Evolutionary conservation across 1,140 invertebrate genomes (phyloP), one percentile per base, ranked within the genome.

Genomic region (Nymphalis io): DNA sequence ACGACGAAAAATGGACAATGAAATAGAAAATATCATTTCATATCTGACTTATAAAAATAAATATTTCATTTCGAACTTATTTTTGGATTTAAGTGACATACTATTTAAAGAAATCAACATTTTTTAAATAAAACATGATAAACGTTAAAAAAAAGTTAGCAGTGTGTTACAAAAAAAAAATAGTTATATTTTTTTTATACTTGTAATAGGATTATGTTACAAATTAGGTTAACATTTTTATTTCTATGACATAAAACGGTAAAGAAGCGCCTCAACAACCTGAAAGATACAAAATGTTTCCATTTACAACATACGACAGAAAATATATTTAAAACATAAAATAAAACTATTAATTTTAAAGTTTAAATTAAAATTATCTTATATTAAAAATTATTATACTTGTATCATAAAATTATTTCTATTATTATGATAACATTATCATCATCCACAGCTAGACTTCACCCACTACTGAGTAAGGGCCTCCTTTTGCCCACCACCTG

Each of bases 1-100:
- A 73, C 77, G 78, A 70, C 70, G 70, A 72, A 74, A 78, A 80
- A 75, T 82, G 83, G 82, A 83, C 81, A 81, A 81, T 78, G 68
- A 59, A 65, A 33, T 15, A 73, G 79, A 81, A 78, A 80, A 82
- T 81, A 86, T 80, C 51, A 55, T 64, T 64, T 64, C 16, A 51
- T 46, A 20, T 42, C 11, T 44, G 38, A n/a, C 59, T 60, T 60
- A 20, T 33, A 42, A 11, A 60, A 60, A 60, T 10, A 59, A 16
- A 20, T 33, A 8, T 33, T 33, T 33, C 27, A 4, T 3, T 33
- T 8, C 27, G 4, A n/a, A n/a, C n/a, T n/a, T n/a, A n/a, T n/a
- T n/a, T n/a, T n/a, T n/a, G 39, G n/a, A 60, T 16, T 27, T n/a
- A 39, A 39, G 4, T 39, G 38, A 39, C 38, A 39, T 39, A n/a